Base-by-base conservation (phyloP, 2,797 vertebrate species). In the Salmo trutta region DNA sequence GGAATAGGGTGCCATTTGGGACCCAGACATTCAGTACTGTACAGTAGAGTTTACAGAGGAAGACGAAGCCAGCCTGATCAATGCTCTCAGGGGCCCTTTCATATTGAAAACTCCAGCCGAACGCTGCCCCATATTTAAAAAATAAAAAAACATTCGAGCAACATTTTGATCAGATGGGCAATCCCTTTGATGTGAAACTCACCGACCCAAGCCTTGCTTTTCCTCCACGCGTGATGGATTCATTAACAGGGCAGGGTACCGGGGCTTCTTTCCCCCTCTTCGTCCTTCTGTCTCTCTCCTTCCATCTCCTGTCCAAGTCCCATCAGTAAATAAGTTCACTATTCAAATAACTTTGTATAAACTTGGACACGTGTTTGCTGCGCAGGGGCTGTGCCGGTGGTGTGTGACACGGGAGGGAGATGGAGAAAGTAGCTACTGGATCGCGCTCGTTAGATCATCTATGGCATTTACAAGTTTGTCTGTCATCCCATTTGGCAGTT, bases 141-240 rank as follows among this genome's bases (percentile, higher is more conserved):
- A 69, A 36, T 73, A 54, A 68, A 36, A 0, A 6, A 36, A 36
- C 36, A 31, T 75, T 72, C 24, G 56, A 68, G 5, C 19, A 54
- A 52, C 62, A 15, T 56, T 71, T 83, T 76, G 80, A 86, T 91
- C 88, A 81, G 75, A 84, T 77, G 65, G 74, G 77, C 73, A 85
- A 86, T 90, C 81, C 72, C 75, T 91, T 89, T 92, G 83, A 92
- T 91, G 65, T 75, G 56, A 62, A 84, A 75, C 75, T 80, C 27
- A 73, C 65, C 36, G 68, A 82, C 68, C n/a, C 1, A 12, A 33
- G 73, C 71, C 74, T 79, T 27, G 41, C 24, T 54, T 54, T 52
- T 67, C 36, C 27, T 72, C 51, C 77, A n/a, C 66, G 80, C 71
- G 27, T 78, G 29, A 80, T 78, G 15, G 69, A 77, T 85, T 81